A percentile compares a stretch with the other conserved stretches of the same genome.
Conservation (phyloP, 2,113 vertebrate genomes). For the Phrynocephalus versicolor region DNA sequence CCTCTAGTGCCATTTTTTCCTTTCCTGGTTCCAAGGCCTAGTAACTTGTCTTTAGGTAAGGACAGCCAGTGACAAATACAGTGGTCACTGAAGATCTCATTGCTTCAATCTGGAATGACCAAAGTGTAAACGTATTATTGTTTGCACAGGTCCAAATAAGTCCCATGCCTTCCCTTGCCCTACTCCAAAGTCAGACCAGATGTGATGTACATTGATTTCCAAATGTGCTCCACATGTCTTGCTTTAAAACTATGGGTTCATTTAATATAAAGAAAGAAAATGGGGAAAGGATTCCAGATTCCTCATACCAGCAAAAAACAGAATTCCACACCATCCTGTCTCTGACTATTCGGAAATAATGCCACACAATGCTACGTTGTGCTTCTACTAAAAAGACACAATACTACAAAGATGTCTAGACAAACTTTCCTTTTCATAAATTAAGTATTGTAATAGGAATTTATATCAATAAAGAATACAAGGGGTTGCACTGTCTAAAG, state of each 20-base stretch:
- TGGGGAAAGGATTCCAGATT: neutral
- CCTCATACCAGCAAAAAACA: neutral
- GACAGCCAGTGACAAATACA: too few species aligned
- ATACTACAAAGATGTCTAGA: conserved; percentile 11
- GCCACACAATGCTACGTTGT: neutral
- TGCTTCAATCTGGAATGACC: too few species aligned
- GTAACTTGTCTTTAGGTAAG: too few species aligned
- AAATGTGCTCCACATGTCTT: neutral
- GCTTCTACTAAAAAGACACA: neutral
- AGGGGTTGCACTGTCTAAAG: neutral
- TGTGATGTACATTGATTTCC: neutral
- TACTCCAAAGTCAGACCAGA: too few species aligned
- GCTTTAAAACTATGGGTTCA: neutral
- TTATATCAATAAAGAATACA: conserved; percentile 1
- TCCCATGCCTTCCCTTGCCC: too few species aligned
- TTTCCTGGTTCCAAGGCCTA: too few species aligned
- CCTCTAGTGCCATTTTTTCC: too few species aligned
- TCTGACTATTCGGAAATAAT: neutral
- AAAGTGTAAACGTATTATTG: too few species aligned
- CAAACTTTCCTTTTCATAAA: conserved; percentile 18
- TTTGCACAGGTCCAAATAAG: too few species aligned
- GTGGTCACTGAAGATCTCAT: too few species aligned
- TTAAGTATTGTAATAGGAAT: conserved; percentile 4
- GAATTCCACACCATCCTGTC: neutral
- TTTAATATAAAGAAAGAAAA: neutral